Evolutionary conservation across 2,113 vertebrate species (phyloP), one percentile per base, ranked within the genome.

Genomic region (Scopus umbretta): DNA sequence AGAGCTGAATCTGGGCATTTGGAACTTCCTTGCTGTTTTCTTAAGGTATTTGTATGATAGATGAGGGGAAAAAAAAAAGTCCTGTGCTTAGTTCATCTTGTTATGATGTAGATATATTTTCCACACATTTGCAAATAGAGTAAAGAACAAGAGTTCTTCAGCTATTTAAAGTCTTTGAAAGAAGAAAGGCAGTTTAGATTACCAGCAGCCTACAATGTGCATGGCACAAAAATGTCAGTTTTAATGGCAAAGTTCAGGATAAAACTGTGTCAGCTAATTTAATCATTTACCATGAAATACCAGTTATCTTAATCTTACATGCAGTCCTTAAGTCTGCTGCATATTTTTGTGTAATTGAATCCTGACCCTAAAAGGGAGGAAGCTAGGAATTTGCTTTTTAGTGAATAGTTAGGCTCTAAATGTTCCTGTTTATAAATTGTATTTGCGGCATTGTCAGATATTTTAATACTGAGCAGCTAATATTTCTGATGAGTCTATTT

Each of bases 231-330:
- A 97, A 97, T 96, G 96, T 97, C 94, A 83, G 74, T 91, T 86
- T 96, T 89, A 59, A 95, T 96, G 96, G 97, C 97, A 97, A 98
- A 97, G 97, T 98, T 97, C 97, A 98, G 92, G 83, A 93, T 90
- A 94, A 96, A 95, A 97, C 95, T 85, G 95, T 96, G 96, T 95
- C 97, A 90, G 96, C 95, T 97, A 98, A 98, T 98, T 96, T 96
- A 98, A 97, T 98, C 96, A 98, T 97, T 98, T 97, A 96, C 95
- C 96, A 95, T 95, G 93, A 96, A 98, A 97, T 96, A 96, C 84
- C 96, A 95, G 95, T 97, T 96, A 96, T 97, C 96, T 97, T 97
- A 94, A 97, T 98, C 95, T 95, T 92, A 95, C 38, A 91, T 65
- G 82, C 95, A 97, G 92, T 93, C 92, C 91, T 96, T 92, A 93